A percentile compares a stretch with the other conserved stretches of the same genome.
These are phyloP conservation scores for Dynastes tityus DNA, from an alignment of 2,888 invertebrate species.

Conservation along the genomic window DNA sequence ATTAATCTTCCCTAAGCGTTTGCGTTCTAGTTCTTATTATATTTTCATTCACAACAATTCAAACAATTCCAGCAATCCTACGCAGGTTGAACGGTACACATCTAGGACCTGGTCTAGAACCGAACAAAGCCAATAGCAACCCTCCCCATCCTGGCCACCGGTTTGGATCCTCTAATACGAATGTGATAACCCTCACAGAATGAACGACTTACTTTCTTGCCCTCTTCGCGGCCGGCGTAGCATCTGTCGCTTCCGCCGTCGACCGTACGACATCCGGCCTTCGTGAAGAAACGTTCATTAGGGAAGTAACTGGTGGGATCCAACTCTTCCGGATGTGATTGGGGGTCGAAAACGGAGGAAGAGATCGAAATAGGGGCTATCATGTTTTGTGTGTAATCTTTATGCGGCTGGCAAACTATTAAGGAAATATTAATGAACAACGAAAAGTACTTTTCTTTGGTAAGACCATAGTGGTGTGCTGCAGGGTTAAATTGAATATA, in stretches of 20 bases:
- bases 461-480: too few relatives aligned
- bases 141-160: neutral
- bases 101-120: neutral
- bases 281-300: slow-evolving; percentile 21
- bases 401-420: too few relatives aligned
- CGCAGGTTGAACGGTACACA: neutral
- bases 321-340: slow-evolving; percentile 19
- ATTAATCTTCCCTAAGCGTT: too few relatives aligned
- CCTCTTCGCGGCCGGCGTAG: slow-evolving; percentile 13
- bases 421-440: too few relatives aligned
- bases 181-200: slow-evolving; percentile 15
- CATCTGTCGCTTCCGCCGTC: slow-evolving; percentile 26
- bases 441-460: too few relatives aligned
- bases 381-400: neutral
- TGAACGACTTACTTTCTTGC: slow-evolving; percentile 27
- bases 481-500: too few relatives aligned
- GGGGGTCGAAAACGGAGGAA: slow-evolving; percentile 6
- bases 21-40: too few relatives aligned
- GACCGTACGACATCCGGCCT: slow-evolving; percentile 28
- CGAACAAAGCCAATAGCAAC: slow-evolving; percentile 4
- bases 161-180: slow-evolving; percentile 21
- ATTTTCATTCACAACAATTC: too few relatives aligned
- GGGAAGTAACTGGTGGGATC: slow-evolving; percentile 4
- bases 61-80: too few relatives aligned
- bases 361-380: neutral